phyloP scores from a whole-genome alignment of 2,888 invertebrate species.

The Yponomeuta plumbellus region DNA sequence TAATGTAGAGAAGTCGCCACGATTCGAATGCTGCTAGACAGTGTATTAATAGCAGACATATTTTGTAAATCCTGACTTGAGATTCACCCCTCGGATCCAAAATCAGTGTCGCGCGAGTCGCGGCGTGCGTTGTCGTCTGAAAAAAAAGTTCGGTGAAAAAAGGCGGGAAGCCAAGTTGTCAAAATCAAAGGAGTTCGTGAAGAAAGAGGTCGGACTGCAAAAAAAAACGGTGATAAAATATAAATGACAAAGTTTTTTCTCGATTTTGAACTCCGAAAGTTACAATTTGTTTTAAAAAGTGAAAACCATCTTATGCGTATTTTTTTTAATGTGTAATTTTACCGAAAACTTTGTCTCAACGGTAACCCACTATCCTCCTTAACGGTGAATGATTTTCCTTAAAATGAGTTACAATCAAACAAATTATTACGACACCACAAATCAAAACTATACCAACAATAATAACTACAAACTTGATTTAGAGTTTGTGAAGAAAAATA shows the following conservation, averaged over 20 bases:
- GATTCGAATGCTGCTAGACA: slow-evolving; percentile 44
- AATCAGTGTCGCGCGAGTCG: slow-evolving; percentile 59
- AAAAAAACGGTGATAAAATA: too few relatives aligned
- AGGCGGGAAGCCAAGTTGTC: slow-evolving; percentile 35
- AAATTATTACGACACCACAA: slow-evolving; percentile 34
- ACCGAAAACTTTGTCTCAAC: slow-evolving; percentile 21
- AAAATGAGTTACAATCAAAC: slow-evolving; percentile 52
- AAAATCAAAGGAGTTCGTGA: slow-evolving; percentile 18
- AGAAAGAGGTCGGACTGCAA: too few relatives aligned
- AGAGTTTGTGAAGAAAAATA: slow-evolving; percentile 32
- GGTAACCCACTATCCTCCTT: too few relatives aligned
- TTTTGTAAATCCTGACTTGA: slow-evolving; percentile 63
- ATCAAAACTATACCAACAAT: slow-evolving; percentile 20
- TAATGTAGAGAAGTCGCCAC: slow-evolving; percentile 27
- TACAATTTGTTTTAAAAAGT: too few relatives aligned
- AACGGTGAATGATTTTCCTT: background rate
- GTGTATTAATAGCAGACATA: slow-evolving; percentile 68
- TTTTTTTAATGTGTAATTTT: background rate
- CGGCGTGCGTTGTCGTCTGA: slow-evolving; percentile 53
- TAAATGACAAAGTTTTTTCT: too few relatives aligned
- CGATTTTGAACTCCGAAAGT: too few relatives aligned
- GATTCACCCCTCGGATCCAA: slow-evolving; percentile 55
- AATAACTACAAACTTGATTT: slow-evolving; percentile 36
- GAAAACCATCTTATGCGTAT: too few relatives aligned
- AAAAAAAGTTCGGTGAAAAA: slow-evolving; percentile 34